A percentile compares a stretch with the other conserved stretches of the same genome.
These are phyloP conservation scores for Hirundichthys speculiger DNA, from an alignment of 2,113 vertebrate species.

Conservation along the genomic window DNA sequence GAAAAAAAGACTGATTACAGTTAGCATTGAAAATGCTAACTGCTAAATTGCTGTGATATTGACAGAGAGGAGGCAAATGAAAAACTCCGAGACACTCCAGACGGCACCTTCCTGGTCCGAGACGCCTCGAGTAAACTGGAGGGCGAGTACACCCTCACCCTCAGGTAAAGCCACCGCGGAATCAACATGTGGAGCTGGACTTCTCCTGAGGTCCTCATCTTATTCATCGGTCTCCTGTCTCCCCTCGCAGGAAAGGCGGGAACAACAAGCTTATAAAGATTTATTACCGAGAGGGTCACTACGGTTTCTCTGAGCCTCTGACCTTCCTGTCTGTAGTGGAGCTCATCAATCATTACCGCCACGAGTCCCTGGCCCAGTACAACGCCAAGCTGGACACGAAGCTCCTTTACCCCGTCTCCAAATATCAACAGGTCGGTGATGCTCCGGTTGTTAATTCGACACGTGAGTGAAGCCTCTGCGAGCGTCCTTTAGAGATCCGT, in stretches of 20 bases:
- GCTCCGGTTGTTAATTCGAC: neutral
- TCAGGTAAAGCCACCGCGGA: slow-evolving; percentile 57
- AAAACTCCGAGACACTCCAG: slow-evolving; percentile 89
- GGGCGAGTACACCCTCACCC: slow-evolving; percentile 92
- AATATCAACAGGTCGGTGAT: slow-evolving; percentile 92
- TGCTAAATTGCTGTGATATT: slow-evolving; percentile 4
- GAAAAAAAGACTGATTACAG: neutral
- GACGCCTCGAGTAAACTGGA: slow-evolving; percentile 94
- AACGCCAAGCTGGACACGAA: slow-evolving; percentile 97
- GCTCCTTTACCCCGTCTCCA: slow-evolving; percentile 93
- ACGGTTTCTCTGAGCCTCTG: slow-evolving; percentile 96
- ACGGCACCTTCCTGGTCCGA: slow-evolving; percentile 91
- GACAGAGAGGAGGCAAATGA: slow-evolving; percentile 93
- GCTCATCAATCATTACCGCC: slow-evolving; percentile 96
- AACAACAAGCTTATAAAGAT: slow-evolving; percentile 99
- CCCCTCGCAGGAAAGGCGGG: slow-evolving; percentile 92
- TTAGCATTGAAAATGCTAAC: neutral
- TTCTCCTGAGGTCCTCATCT: neutral
- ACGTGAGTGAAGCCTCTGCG: neutral
- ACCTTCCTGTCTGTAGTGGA: slow-evolving; percentile 96
- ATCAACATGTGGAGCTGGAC: neutral
- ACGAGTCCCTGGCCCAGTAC: slow-evolving; percentile 96
- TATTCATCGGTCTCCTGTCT: slow-evolving; percentile 19
- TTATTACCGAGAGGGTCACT: slow-evolving; percentile 93
- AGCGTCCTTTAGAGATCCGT: no score